Evolutionary conservation across 2,797 vertebrate genomes (phyloP), one percentile per base, ranked within the genome.

Genomic region (Carcharodon carcharias): DNA sequence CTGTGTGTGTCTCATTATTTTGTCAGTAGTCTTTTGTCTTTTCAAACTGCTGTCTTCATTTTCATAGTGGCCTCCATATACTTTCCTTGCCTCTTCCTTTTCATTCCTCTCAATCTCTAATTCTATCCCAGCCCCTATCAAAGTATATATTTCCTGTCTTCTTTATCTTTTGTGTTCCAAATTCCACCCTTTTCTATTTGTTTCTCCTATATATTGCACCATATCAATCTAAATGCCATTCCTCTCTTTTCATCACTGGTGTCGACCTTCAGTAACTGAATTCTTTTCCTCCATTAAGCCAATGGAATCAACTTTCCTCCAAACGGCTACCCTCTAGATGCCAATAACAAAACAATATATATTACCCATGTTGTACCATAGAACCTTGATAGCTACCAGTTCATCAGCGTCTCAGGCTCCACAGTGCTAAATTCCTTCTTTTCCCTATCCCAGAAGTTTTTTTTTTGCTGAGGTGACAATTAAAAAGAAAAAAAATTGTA

Each of bases 301-400:
- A 56, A 54, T 88, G 50, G 50, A 88, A 56, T 89, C 56, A 35
- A 14, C 35, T 58, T 88, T 89, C 26, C 88, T 58, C 31, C 28
- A 58, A 89, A 61, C 11, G 61, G 31, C 14, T 91, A 61, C n/a
- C 14, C 12, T 91, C 31, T n/a, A n/a, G 31, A 91, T 91, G 56
- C 58, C 56, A 91, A 21, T 91, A n/a, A 89, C 54, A 89, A 89
- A 89, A 89, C 28, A 89, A 85, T 23, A 85, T 85, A 50, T 61
- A 35, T 61, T 18, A 35, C 14, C 16, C 31, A 61, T 91, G 58
- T 61, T 61, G 18, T 14, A 35, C 4, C 31, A 63, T n/a, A 61
- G 31, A 91, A 61, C 31, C 58, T 61, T 91, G 88, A 89, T 28
- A 58, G 45, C 31, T 88, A 31, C 14, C 3, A 18, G 31, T 63